Evolutionary conservation across 1,140 invertebrate genomes (phyloP).

Genomic region (Callitettix versicolor): DNA sequence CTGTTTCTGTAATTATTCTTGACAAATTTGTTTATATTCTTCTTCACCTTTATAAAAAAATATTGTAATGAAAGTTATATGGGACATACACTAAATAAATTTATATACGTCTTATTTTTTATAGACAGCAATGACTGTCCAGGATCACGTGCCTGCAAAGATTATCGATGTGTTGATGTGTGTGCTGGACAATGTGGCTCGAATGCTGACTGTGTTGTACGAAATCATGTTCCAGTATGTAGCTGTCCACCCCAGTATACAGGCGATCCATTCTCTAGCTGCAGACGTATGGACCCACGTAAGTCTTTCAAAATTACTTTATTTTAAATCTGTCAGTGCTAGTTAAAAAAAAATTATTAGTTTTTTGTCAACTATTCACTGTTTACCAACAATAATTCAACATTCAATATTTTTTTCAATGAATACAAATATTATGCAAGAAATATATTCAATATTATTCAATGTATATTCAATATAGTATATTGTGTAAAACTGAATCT

Average conservation of each 20-base stretch:
- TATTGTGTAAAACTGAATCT: background rate
- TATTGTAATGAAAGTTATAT: too few relatives aligned
- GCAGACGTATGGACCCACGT: slow-evolving; percentile 51
- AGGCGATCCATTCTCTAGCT: slow-evolving; percentile 44
- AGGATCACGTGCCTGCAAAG: slow-evolving; percentile 34
- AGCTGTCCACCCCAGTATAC: slow-evolving; percentile 31
- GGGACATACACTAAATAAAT: too few relatives aligned
- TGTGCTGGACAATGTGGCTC: slow-evolving; percentile 35
- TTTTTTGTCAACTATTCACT: background rate
- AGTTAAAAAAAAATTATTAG: background rate
- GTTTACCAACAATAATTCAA: background rate
- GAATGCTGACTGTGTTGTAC: slow-evolving; percentile 35
- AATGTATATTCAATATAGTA: background rate
- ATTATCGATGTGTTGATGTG: slow-evolving; percentile 37
- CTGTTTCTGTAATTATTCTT: too few relatives aligned
- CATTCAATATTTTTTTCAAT: background rate
- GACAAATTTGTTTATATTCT: too few relatives aligned
- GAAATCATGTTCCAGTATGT: slow-evolving; percentile 34
- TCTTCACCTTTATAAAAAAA: too few relatives aligned
- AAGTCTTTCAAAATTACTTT: slow-evolving; percentile 22
- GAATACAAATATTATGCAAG: background rate
- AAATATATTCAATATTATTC: background rate
- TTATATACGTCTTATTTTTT: too few relatives aligned
- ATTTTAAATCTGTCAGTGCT: background rate
- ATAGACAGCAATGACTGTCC: slow-evolving; percentile 36